Evolutionary conservation across 2,888 invertebrate species (phyloP), one percentile per base, ranked within the genome.

Genomic region (Scaptomyza parva): DNA sequence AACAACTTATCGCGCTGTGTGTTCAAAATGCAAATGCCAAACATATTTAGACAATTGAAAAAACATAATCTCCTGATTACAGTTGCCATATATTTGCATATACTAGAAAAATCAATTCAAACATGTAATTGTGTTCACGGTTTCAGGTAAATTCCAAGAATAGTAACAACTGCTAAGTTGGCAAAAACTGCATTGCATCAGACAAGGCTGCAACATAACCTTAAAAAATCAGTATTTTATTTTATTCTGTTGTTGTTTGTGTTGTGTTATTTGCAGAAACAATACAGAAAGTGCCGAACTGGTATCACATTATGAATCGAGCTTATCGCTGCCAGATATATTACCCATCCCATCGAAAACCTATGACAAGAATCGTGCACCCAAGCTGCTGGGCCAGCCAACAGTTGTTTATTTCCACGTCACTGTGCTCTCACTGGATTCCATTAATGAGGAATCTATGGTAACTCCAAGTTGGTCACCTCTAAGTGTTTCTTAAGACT

Each of bases 391-490:
- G 84, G 97, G 96, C 1, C 96, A 97, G 90, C 96, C 97, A 3
- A 97, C 97, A 0, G 94, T 96, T 44, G 97, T 97, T 37, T 97
- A 97, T 91, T 97, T 97, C 89, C 97, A 97, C 89, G 97, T 97
- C 50, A 97, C 97, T 8, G 97, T 97, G 1, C 92, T 97, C 65
- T 97, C 97, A 47, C 92, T 98, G 78, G 97, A 98, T 92, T 97
- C 97, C n/a, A 97, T 98, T 75, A 97, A 98, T 89, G 98, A 98
- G 91, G 97, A 97, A 91, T 97, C 97, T 41, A 98, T 98, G 98
- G 91, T 90, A 75, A 47, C 43, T 37, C 22, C 1, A 3, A 4
- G 2, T 11, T 6, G 2, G 8, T 45, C 17, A 9, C 1, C 5
- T 17, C 8, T 20, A 6, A 26, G 30, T 24, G 1, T 17, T 37